Base-by-base conservation (phyloP, 2,888 invertebrate species). In the Drosophila leonis region DNA sequence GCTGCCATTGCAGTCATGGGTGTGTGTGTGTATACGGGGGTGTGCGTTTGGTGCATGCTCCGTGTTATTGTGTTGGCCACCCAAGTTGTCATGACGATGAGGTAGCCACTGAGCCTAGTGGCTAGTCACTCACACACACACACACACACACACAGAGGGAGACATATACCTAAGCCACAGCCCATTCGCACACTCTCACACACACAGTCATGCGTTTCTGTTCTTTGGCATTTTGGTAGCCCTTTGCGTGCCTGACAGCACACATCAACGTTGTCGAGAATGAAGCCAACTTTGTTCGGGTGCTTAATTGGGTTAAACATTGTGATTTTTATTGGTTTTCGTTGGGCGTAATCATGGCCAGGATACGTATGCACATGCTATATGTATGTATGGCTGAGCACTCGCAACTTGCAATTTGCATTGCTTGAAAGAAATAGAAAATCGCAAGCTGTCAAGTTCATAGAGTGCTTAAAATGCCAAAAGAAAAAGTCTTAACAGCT, bases 31-130 rank as follows among this genome's bases (percentile, higher is more conserved):
- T 56, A 35, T 55, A 66, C 24, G 65, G 64, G 71, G 82, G 75
- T 75, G 75, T 74, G 61, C 31, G 56, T 71, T 83, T 65, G 88
- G 86, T 90, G 86, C 86, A 86, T 86, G 86, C 86, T 90, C 86
- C 65, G 86, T 86, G 83, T 83, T 83, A 90, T 90, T 87, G 86
- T 87, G 83, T 81, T 87, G 86, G 86, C 90, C 83, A 88, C 56
- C 76, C 62, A 62, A 51, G 86, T 87, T 79, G 90, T 67, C 86
- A 90, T 85, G 75, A 65, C 59, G 39, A 83, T 72, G 52, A 49
- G 72, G 56, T 24, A 56, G 66, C 64, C 46, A 67, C 33, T 62
- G 27, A 42, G 59, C 63, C 72, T 63, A 75, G 72, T 87, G 75
- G 78, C 80, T 62, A 80, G 63, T 79, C 52, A 20, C 35, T 51